Evolutionary conservation across 2,888 invertebrate genomes (phyloP).

Genomic region (Xestobium rufovillosum): DNA sequence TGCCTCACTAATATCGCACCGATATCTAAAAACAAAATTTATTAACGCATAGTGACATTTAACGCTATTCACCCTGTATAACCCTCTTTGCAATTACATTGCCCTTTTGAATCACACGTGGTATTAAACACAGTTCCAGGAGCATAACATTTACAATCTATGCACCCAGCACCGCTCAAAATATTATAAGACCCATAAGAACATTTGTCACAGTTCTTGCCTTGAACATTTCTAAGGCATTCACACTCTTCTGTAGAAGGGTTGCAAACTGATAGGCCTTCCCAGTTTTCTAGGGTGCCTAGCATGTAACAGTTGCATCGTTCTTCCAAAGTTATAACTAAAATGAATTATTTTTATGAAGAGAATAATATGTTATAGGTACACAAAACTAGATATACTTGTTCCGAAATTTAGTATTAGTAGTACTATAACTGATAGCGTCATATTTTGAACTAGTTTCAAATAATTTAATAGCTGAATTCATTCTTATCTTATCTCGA

Average conservation of each 20-base stretch:
- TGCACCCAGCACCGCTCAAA: constrained; percentile 72
- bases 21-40: constrained; percentile 6
- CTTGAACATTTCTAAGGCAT: constrained; percentile 67
- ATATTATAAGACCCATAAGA: constrained; percentile 73
- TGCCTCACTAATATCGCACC: neutral
- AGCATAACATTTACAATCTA: constrained; percentile 73
- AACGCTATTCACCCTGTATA: constrained; percentile 65
- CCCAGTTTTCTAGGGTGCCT: constrained; percentile 66
- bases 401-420: constrained; percentile 1
- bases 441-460: neutral
- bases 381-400: neutral
- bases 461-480: neutral
- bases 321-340: neutral
- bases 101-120: constrained; percentile 69
- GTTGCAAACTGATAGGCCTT: constrained; percentile 63
- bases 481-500: constrained; percentile 1
- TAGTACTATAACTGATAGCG: neutral
- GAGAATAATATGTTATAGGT: too few species aligned
- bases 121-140: constrained; percentile 72
- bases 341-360: neutral
- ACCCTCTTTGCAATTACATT: constrained; percentile 77
- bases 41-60: too few species aligned
- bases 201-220: constrained; percentile 69
- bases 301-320: constrained; percentile 73
- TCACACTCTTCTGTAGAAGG: constrained; percentile 67